Percentiles rank a stretch among this genome's conserved stretches.
Evolutionary conservation across 1,140 invertebrate species (phyloP).

Genomic region (Octopus bimaculoides): DNA sequence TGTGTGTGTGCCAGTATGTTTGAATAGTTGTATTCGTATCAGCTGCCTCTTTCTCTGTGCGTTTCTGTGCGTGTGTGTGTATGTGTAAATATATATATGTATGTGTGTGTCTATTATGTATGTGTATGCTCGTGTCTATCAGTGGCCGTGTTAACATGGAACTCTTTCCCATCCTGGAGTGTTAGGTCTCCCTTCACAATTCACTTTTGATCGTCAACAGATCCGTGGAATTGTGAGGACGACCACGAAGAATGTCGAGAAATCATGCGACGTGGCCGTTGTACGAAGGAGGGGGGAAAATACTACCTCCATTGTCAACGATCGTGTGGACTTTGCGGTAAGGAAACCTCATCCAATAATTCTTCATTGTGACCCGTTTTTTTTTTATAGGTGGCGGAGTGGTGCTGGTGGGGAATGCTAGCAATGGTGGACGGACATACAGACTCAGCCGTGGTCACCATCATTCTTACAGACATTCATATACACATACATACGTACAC

Average conservation of each 20-base stretch:
- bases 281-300: constrained; percentile 24
- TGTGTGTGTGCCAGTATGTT: background rate
- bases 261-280: constrained; percentile 22
- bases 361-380: no score
- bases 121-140: no score
- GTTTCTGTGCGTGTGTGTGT: constrained; percentile 1
- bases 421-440: no score
- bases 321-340: constrained; percentile 32
- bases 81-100: background rate
- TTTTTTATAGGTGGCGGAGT: no score
- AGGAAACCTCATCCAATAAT: background rate
- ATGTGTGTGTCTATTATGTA: no score
- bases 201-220: constrained; percentile 17
- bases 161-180: no score
- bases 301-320: constrained; percentile 27
- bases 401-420: no score
- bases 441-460: no score
- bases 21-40: background rate
- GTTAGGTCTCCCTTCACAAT: background rate
- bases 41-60: background rate
- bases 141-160: no score
- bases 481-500: background rate
- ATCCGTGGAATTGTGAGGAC: constrained; percentile 29
- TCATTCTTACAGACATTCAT: no score
- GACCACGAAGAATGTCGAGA: constrained; percentile 28